These are phyloP conservation scores for Mustelus asterias DNA, from an alignment of 2,113 vertebrate genomes.

Conservation along the genomic window DNA sequence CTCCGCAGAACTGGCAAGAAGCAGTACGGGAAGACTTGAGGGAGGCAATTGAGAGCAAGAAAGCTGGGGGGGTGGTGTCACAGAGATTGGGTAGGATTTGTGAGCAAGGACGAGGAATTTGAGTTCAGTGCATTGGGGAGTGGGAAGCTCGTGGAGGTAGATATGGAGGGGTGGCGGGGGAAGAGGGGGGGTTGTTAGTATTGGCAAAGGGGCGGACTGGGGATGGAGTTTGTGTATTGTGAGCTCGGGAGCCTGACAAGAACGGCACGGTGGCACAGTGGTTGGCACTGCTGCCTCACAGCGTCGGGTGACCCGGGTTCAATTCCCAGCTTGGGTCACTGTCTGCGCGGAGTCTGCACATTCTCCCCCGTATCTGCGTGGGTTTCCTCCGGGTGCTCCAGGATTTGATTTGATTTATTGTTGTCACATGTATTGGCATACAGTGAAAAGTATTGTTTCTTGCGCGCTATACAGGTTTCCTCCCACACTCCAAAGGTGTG, in stretches of 20 bases:
- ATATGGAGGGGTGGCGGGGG: background rate
- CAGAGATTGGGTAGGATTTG: background rate
- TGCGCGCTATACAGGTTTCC: no score
- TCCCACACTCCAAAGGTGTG: no score
- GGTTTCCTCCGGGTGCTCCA: no score
- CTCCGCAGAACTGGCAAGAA: background rate
- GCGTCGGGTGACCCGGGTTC: no score
- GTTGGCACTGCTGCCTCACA: no score
- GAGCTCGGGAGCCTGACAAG: background rate
- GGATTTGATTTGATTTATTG: no score
- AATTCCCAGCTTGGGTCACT: no score
- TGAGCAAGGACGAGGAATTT: background rate
- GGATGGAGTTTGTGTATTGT: background rate
- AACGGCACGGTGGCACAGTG: background rate
- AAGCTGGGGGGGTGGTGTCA: background rate
- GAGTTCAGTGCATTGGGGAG: background rate
- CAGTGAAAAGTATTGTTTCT: no score
- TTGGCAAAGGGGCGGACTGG: background rate
- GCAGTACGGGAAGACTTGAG: background rate
- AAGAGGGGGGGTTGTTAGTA: background rate
- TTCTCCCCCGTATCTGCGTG: no score
- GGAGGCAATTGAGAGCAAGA: background rate
- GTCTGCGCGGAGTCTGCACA: no score
- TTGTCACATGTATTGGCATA: no score
- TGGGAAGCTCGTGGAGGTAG: background rate